Percentiles rank a stretch among this genome's conserved stretches.
Evolutionary conservation across 2,113 vertebrate species (phyloP).

Genomic region (Mormyrus lacerda): DNA sequence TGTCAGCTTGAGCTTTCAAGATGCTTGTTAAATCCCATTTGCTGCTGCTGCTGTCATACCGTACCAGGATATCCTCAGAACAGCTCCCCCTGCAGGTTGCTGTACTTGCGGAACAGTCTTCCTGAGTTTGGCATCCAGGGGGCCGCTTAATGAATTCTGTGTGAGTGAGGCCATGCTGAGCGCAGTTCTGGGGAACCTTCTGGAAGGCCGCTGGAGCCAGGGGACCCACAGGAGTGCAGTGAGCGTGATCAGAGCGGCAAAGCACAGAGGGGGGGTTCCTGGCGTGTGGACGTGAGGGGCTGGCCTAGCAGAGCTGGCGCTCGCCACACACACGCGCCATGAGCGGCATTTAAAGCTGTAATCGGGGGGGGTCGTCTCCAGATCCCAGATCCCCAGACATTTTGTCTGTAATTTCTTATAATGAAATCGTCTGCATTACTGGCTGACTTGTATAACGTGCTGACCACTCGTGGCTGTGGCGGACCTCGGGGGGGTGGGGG

Average conservation of each 20-base stretch:
- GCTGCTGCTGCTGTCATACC: neutral
- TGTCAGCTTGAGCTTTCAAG: neutral
- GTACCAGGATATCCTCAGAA: neutral
- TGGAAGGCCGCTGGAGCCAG: constrained; percentile 25
- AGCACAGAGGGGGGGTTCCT: neutral
- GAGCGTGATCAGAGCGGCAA: neutral
- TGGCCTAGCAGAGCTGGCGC: neutral
- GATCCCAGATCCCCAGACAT: neutral
- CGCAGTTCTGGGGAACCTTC: neutral
- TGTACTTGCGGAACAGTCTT: neutral
- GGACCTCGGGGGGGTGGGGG: neutral
- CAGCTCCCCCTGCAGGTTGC: neutral
- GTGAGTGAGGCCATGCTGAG: neutral
- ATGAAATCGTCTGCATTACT: neutral
- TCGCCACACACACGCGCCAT: neutral
- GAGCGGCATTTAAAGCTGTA: neutral
- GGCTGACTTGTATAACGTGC: neutral
- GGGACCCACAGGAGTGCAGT: constrained; percentile 18
- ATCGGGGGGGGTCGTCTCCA: neutral
- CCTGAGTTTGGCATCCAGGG: neutral
- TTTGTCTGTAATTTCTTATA: neutral
- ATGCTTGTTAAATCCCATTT: neutral
- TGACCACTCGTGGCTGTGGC: neutral
- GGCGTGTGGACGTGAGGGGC: neutral
- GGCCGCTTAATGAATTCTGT: neutral